phyloP scores from a whole-genome alignment of 2,113 vertebrate species.

The Diglossa brunneiventris region DNA sequence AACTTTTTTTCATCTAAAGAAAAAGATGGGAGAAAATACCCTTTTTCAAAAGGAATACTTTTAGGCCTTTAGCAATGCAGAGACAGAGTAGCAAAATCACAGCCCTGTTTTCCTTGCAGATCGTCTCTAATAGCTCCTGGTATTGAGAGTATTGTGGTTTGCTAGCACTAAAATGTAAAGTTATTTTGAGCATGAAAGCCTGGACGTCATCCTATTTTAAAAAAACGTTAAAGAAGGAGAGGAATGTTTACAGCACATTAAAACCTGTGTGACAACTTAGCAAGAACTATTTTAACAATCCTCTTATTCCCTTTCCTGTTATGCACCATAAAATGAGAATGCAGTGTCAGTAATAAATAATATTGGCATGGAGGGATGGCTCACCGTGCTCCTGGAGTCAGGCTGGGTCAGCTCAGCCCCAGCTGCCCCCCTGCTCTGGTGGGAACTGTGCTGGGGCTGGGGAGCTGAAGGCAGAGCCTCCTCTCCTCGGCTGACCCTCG shows the following conservation, averaged over 20 bases:
- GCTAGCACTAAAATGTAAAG: constrained; percentile 2
- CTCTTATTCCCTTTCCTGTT: constrained; percentile 44
- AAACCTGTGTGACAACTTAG: constrained; percentile 52
- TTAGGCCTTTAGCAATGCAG: not conserved
- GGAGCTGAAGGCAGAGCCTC: not conserved
- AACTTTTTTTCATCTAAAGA: not conserved
- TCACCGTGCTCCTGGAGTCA: not conserved
- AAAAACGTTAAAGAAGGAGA: constrained; percentile 1
- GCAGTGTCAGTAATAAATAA: not conserved
- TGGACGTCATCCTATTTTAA: not conserved
- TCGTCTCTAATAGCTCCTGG: not conserved
- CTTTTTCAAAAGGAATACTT: not conserved
- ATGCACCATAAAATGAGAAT: not conserved
- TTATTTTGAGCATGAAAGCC: constrained; percentile 28
- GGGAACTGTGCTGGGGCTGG: not conserved
- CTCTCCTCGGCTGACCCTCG: not conserved
- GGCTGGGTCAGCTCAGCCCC: not conserved
- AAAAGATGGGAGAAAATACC: not conserved
- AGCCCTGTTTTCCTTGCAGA: not conserved
- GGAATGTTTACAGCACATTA: constrained; percentile 37
- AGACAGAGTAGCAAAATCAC: not conserved
- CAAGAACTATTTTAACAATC: constrained; percentile 56
- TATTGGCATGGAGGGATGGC: not conserved
- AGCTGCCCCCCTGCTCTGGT: not conserved
- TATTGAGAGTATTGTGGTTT: not conserved